phyloP scores from a whole-genome alignment of 2,888 invertebrate genomes.

The Apodemia mormo region DNA sequence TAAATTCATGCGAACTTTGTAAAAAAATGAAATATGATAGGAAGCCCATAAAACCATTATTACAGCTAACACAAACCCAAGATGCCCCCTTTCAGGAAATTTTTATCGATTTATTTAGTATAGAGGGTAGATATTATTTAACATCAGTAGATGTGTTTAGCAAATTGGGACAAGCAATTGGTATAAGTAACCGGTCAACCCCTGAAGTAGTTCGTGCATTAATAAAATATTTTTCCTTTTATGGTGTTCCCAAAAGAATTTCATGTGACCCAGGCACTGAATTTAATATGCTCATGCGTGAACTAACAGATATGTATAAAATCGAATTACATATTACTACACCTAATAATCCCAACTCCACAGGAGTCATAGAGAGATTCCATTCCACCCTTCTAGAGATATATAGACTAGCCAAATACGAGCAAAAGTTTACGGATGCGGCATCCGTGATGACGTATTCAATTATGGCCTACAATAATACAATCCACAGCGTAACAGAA shows the following conservation, averaged over 20 bases:
- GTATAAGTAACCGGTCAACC: conserved; percentile 28
- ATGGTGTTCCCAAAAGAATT: conserved; percentile 22
- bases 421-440: conserved; percentile 35
- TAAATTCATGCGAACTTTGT: conserved; percentile 31
- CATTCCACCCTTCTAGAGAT: conserved; percentile 35
- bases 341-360: conserved; percentile 39
- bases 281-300: background rate
- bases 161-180: conserved; percentile 31
- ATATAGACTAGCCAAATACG: conserved; percentile 41
- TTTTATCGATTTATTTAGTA: conserved; percentile 27
- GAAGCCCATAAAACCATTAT: conserved; percentile 29
- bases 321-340: conserved; percentile 38
- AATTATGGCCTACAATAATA: conserved; percentile 40
- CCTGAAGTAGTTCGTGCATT: conserved; percentile 32
- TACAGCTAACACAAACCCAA: conserved; percentile 23
- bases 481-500: conserved; percentile 37
- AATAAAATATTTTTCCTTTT: conserved; percentile 33
- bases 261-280: conserved; percentile 20
- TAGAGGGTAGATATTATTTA: conserved; percentile 26
- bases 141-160: conserved; percentile 31
- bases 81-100: conserved; percentile 13
- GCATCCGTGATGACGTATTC: conserved; percentile 40
- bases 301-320: conserved; percentile 31
- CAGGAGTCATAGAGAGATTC: conserved; percentile 37
- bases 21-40: conserved; percentile 33